Conservation (phyloP, 1,140 invertebrate genomes). For the Drosophila murphyi region DNA sequence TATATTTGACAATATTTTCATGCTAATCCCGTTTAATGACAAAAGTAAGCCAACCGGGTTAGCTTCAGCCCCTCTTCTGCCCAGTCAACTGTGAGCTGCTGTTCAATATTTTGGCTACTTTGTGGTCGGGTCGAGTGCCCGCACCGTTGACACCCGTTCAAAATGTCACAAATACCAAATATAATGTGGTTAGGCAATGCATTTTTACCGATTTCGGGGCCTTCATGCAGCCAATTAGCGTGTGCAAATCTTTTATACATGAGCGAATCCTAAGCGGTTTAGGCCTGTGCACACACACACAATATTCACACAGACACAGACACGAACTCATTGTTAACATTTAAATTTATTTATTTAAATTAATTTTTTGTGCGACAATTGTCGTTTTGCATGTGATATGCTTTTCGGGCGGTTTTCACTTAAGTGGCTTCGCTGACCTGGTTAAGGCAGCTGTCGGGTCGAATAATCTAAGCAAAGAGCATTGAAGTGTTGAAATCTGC, state of each 20-base stretch:
- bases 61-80: conserved; percentile 15
- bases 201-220: conserved; percentile 28
- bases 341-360: conserved; percentile 73
- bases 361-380: conserved; percentile 58
- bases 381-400: conserved; percentile 15
- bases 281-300: conserved; percentile 13
- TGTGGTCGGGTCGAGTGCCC: conserved; percentile 67
- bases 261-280: conserved; percentile 75
- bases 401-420: conserved; percentile 9
- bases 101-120: conserved; percentile 78
- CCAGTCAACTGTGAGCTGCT: conserved; percentile 53
- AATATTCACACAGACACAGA: conserved; percentile 2
- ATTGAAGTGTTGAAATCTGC: conserved; percentile 17
- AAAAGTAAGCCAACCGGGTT: conserved; percentile 51
- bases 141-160: conserved; percentile 46
- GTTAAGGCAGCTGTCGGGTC: conserved; percentile 14
- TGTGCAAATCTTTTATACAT: conserved; percentile 74
- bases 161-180: conserved; percentile 58
- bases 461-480: not conserved
- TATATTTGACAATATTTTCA: conserved; percentile 37
- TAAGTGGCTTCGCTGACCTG: conserved; percentile 35
- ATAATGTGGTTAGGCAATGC: conserved; percentile 15
- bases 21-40: conserved; percentile 70
- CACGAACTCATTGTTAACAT: conserved; percentile 27
- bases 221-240: conserved; percentile 66